Base-by-base conservation (phyloP, 2,888 invertebrate genomes). In the Molorchus minor region DNA sequence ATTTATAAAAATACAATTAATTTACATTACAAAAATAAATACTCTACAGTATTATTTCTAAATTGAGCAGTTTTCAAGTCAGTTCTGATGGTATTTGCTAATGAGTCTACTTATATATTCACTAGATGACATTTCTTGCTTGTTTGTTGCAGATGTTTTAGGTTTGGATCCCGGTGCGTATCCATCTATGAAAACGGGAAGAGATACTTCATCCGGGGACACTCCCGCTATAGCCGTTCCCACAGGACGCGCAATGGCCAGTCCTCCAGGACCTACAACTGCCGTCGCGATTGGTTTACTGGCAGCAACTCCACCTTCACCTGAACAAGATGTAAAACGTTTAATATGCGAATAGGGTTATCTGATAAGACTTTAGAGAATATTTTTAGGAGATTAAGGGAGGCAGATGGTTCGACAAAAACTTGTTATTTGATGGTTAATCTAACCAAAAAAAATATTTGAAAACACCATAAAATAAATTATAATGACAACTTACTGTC, bases 171-270 rank as follows among this genome's bases (percentile, higher is more conserved):
- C 64, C 16, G 58, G 44, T 1, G 56, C 54, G 16, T 53, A 62
- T 16, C 38, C 55, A 58, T 78, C 76, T 8, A 72, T 75, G 47
- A 75, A 76, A 19, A 79, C 72, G 13, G 81, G 81, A 12, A 81
- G 71, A 8, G 81, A 64, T 5, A 79, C 75, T 69, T 81, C 79
- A 49, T 80, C 79, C 0, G 87, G 87, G 58, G 85, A 83, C 0
- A 91, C 81, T 1, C 91, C 91, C 1, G 91, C 91, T 29, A 92
- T 87, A 3, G 91, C 91, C 0, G 91, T 91, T 16, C 86, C 91
- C 0, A 89, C 83, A 0, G 91, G 91, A 2, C 86, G 82, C 0
- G 91, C 87, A 2, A 91, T 81, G 0, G 91, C 91, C 5, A 90
- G 77, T 0, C 91, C 91, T 36, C 86, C 86, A 0, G 85, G 83